These are phyloP conservation scores for Nymphalis polychloros DNA, from an alignment of 2,888 invertebrate species.

Conservation along the genomic window DNA sequence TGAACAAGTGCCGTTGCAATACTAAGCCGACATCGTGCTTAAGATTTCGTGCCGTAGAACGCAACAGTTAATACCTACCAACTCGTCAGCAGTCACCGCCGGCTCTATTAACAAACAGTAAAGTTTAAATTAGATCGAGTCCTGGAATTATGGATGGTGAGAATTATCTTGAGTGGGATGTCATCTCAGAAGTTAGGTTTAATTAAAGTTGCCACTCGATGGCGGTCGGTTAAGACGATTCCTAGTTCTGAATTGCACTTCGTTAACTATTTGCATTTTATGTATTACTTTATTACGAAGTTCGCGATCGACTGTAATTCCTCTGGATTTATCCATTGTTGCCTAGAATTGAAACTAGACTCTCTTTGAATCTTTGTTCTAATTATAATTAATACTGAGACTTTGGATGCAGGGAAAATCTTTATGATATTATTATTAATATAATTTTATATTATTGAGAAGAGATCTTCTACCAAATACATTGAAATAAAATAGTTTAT, in stretches of 20 bases:
- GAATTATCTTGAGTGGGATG: slow-evolving; percentile 67
- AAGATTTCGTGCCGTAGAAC: slow-evolving; percentile 58
- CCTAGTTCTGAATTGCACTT: slow-evolving; percentile 60
- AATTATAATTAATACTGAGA: not conserved
- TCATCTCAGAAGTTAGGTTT: slow-evolving; percentile 74
- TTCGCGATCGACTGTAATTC: slow-evolving; percentile 28
- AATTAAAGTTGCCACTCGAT: slow-evolving; percentile 70
- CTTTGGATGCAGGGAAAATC: not conserved
- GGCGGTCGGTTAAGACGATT: slow-evolving; percentile 63
- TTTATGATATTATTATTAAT: too few species aligned
- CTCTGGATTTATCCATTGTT: slow-evolving; percentile 19
- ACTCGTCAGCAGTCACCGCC: not conserved
- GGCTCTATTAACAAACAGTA: slow-evolving; percentile 41
- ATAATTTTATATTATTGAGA: too few species aligned
- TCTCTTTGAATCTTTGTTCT: slow-evolving; percentile 4
- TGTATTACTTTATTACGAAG: slow-evolving; percentile 42
- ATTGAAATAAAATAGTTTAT: too few species aligned
- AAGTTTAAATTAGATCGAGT: slow-evolving; percentile 39
- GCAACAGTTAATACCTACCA: slow-evolving; percentile 54
- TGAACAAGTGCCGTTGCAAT: not conserved
- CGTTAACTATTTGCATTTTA: slow-evolving; percentile 64
- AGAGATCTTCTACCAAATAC: too few species aligned
- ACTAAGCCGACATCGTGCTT: slow-evolving; percentile 37
- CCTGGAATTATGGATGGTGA: slow-evolving; percentile 38
- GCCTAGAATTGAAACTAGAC: slow-evolving; percentile 10